Conservation (phyloP, 2,888 invertebrate genomes). For the Nephrocerus scutellatus region DNA sequence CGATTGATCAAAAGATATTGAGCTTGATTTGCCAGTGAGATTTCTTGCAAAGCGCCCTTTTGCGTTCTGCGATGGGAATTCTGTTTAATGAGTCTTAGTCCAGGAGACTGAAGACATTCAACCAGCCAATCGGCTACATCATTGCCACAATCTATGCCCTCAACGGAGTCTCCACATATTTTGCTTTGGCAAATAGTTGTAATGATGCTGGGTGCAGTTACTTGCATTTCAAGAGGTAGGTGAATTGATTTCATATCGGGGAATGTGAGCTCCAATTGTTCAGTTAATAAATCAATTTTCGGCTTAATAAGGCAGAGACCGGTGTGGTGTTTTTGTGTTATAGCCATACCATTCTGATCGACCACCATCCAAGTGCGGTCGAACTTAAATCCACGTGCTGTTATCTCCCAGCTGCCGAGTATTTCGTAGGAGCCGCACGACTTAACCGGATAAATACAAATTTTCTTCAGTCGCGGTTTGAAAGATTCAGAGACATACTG, state of each 20-base stretch:
- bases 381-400: conserved; percentile 69
- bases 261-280: conserved; percentile 54
- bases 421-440: conserved; percentile 79
- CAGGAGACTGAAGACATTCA: conserved; percentile 60
- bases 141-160: conserved; percentile 78
- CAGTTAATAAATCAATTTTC: conserved; percentile 55
- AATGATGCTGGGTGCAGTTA: conserved; percentile 33
- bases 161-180: conserved; percentile 75
- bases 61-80: conserved; percentile 38
- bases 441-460: conserved; percentile 81
- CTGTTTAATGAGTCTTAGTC: conserved; percentile 63
- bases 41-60: conserved; percentile 32
- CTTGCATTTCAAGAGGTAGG: conserved; percentile 50
- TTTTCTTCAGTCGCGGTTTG: conserved; percentile 42
- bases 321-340: conserved; percentile 82
- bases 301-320: conserved; percentile 74
- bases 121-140: conserved; percentile 75
- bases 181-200: conserved; percentile 63
- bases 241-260: conserved; percentile 56
- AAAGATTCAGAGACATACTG: conserved; percentile 30
- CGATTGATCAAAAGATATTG: conserved; percentile 77
- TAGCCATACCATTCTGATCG: conserved; percentile 67
- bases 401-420: conserved; percentile 61
- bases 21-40: conserved; percentile 74
- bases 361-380: conserved; percentile 94